Evolutionary conservation across 1,140 invertebrate genomes (phyloP), one percentile per base, ranked within the genome.

Genomic region (Campoletis sonorensis): DNA sequence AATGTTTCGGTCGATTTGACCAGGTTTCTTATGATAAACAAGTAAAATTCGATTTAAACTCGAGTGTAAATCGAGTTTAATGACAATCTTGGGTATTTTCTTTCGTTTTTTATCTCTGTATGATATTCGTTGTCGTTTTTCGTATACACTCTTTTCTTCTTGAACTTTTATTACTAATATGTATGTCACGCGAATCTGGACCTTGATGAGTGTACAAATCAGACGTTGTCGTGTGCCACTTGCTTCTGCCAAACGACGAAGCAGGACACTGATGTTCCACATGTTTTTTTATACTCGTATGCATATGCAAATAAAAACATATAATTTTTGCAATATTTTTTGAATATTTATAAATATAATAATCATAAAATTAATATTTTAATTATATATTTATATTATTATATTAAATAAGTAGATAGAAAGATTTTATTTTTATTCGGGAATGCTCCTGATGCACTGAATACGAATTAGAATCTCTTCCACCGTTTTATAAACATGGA

Each of bases 191-290:
- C 3, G 54, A 58, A 18, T n/a, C 13, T n/a, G 21, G 21, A 58
- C 54, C 54, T 58, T 58, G 54, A 58, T 58, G 54, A 58, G 18
- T 1, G 54, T n/a, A 58, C 54, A 23, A n/a, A 58, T 58, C 21
- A 58, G 18, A 58, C 21, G 18, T 58, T 21, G 18, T 58, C 54
- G 54, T 58, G 54, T 58, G 54, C 54, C 54, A 58, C 54, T 58
- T 58, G 54, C 54, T 58, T 58, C 54, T 58, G 54, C 54, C 54
- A 58, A 58, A 58, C 54, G 18, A 23, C 3, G 54, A 58, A 58
- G 18, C 54, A 58, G 54, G 54, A 58, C 54, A 58, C 18, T 58
- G 5, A 58, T 23, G 54, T 58, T 58, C 54, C 54, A 58, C 54
- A 45, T 45, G 40, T 45, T 45, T 8, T 45, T 45, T 8, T 11